phyloP scores from a whole-genome alignment of 2,888 invertebrate genomes.

The Lottia scabra region DNA sequence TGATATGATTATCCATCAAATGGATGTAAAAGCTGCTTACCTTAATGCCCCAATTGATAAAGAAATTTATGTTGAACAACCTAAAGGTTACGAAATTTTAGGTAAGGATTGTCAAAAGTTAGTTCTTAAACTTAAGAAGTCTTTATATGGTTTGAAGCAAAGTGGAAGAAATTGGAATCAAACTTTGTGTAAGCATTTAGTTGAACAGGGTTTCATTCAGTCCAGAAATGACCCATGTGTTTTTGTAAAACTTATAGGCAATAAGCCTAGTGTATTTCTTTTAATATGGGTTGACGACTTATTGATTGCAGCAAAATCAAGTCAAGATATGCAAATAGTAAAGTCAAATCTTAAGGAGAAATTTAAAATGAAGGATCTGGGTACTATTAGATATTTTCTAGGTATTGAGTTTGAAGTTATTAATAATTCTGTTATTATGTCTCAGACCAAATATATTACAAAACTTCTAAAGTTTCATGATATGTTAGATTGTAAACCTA shows the following conservation, averaged over 20 bases:
- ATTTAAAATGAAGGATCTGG: constrained; percentile 33
- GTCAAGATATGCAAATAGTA: neutral
- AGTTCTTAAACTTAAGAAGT: constrained; percentile 15
- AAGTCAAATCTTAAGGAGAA: constrained; percentile 11
- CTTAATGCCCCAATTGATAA: constrained; percentile 17
- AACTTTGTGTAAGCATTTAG: neutral
- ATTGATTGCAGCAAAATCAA: constrained; percentile 1
- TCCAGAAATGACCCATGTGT: constrained; percentile 8
- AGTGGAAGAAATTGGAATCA: constrained; percentile 16
- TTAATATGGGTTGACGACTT: constrained; percentile 12
- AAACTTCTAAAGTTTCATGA: constrained; percentile 17
- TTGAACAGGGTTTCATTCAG: constrained; percentile 5
- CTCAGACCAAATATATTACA: constrained; percentile 12
- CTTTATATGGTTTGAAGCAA: constrained; percentile 15
- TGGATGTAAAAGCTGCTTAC: constrained; percentile 20
- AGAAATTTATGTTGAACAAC: constrained; percentile 17
- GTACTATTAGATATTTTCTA: constrained; percentile 21
- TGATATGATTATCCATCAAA: constrained; percentile 2
- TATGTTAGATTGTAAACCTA: constrained; percentile 25
- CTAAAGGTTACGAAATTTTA: constrained; percentile 11
- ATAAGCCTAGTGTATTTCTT: neutral
- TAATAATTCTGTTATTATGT: constrained; percentile 9
- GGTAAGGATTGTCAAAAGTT: constrained; percentile 6
- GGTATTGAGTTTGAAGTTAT: constrained; percentile 24
- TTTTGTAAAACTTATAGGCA: no score